Conservation (phyloP, 2,888 invertebrate genomes). For the Digitonthophagus gazella region DNA sequence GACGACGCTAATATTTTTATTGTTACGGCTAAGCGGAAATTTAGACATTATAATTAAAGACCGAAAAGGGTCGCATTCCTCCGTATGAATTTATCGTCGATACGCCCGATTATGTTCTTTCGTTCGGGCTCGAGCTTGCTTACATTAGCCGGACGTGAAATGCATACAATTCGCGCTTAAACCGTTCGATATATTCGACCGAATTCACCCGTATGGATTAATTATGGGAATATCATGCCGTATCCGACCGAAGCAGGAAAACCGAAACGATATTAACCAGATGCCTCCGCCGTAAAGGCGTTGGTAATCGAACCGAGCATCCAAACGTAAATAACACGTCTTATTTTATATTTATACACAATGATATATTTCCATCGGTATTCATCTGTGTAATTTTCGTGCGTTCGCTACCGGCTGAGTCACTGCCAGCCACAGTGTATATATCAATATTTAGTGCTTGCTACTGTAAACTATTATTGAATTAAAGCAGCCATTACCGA, state of each 20-base stretch:
- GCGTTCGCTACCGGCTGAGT: neutral
- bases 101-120: neutral
- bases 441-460: conserved; percentile 15
- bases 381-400: conserved; percentile 16
- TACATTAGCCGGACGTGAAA: neutral
- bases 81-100: conserved; percentile 15
- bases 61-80: conserved; percentile 10
- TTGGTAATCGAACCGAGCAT: neutral
- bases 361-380: conserved; percentile 13
- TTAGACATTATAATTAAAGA: conserved; percentile 17
- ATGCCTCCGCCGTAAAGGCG: conserved; percentile 12
- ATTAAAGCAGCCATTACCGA: conserved; percentile 4
- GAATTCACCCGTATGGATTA: neutral
- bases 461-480: conserved; percentile 13
- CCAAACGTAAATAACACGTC: conserved; percentile 10
- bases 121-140: neutral
- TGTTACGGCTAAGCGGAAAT: conserved; percentile 17
- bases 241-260: conserved; percentile 22
- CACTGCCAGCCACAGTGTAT: neutral
- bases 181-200: neutral
- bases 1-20: conserved; percentile 14
- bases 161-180: neutral
- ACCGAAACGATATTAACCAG: conserved; percentile 28
- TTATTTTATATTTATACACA: conserved; percentile 17
- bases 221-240: neutral